Percentiles rank a stretch among this genome's conserved stretches.
phyloP scores from a whole-genome alignment of 2,888 invertebrate genomes.

The Metallyticus violacea region DNA sequence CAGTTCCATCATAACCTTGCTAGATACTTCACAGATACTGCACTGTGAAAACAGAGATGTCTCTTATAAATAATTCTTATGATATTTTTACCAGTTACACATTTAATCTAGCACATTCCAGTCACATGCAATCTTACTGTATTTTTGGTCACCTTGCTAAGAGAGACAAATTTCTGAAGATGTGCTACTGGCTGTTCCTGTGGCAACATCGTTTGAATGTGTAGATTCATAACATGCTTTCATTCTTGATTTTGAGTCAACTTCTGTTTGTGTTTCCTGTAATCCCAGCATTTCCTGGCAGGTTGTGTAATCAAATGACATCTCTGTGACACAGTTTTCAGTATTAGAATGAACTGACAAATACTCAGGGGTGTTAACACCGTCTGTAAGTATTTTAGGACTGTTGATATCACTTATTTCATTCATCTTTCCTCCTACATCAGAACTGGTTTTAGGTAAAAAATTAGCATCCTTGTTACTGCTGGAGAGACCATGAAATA shows the following conservation, averaged over 20 bases:
- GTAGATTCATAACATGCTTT: not conserved
- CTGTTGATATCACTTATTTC: not conserved
- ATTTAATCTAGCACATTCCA: too few relatives aligned
- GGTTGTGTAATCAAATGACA: not conserved
- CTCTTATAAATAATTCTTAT: too few relatives aligned
- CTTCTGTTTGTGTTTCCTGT: not conserved
- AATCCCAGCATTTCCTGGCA: not conserved
- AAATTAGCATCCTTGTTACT: too few relatives aligned
- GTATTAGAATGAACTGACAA: not conserved
- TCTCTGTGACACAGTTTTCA: not conserved
- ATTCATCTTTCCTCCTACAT: not conserved
- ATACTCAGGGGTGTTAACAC: not conserved
- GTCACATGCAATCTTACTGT: not conserved
- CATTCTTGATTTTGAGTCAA: not conserved
- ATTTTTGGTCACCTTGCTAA: not conserved
- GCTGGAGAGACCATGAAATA: not conserved
- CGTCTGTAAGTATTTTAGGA: not conserved
- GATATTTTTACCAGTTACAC: too few relatives aligned
- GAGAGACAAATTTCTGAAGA: not conserved
- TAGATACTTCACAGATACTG: not conserved
- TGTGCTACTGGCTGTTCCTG: not conserved
- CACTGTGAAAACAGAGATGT: not conserved
- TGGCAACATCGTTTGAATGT: not conserved
- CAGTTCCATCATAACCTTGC: not conserved
- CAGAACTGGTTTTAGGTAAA: too few relatives aligned